Evolutionary conservation across 2,888 invertebrate species (phyloP), one percentile per base, ranked within the genome.

Genomic region (Rhogogaster chlorosoma): DNA sequence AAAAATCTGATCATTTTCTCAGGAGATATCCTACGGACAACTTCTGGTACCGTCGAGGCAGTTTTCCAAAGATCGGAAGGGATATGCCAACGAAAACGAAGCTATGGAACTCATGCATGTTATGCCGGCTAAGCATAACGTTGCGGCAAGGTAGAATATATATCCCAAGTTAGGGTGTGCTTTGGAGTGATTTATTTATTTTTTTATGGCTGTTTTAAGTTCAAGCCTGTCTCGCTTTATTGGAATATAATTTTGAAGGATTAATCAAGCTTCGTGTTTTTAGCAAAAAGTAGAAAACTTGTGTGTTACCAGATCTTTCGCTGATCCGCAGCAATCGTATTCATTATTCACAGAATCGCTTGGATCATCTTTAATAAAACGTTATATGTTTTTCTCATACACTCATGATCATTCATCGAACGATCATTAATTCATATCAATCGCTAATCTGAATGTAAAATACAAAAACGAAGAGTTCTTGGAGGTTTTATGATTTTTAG

Each of bases 11-110:
- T 80, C n/a, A 22, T 42, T 57, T 80, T 29, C 91, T 57, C 90
- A 97, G 96, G 98, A 98, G 93, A 96, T 98, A 89, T 98, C 98
- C 26, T 99, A 98, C 94, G 97, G 97, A 57, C 97, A 97, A 92
- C 94, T 98, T 86, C 94, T 98, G 87, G 96, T 97, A 84, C 97
- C 98, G 80, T 97, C 98, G 29, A 95, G 95, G 86, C 94, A 95
- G 86, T 95, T 94, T 88, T 92, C 93, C 87, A 93, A 93, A 73
- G 94, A 94, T 85, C 93, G 94, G 88, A 94, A 93, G 87, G 85
- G 91, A 75, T 92, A 92, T 84, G 87, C 89, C 29, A 90, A 88
- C 84, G 93, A 93, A 71, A 91, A 88, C 75, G 93, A 93, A 86
- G 87, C 91, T 42, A 90, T 92, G 85, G 93, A 93, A 86, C 84